Base-by-base conservation (phyloP, 2,888 invertebrate species). In the Fragum sueziense region DNA sequence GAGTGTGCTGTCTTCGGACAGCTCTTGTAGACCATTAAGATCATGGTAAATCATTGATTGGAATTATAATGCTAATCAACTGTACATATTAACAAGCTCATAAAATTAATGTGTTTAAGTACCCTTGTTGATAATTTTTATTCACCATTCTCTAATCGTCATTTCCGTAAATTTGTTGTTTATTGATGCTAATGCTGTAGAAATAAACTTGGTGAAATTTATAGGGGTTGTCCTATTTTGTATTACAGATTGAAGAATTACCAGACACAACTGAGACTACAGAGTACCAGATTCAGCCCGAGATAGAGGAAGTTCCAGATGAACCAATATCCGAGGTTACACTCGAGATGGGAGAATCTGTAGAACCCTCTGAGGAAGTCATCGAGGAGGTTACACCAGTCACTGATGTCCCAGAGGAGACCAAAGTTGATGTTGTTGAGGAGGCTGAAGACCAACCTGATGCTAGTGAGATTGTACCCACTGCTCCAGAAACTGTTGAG, bases 241-340 rank as follows among this genome's bases (percentile, higher is more conserved):
- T 17, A 31, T 69, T 61, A 37, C 41, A 81, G 79, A 52, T 75
- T 76, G 77, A 69, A 52, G 79, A 78, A 74, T 74, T 78, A 37
- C 75, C 83, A 33, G 70, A 82, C 41, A 61, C 76, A 57, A n/a
- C n/a, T n/a, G 86, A 87, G 31, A 68, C 78, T 2, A 83, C 84
- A 52, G 81, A 86, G 62, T 87, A 81, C 73, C 80, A 86, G 67
- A 83, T 82, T 41, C 82, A 85, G 29, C 75, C 65, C 14, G 52
- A 65, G 7, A 61, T 69, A 29, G 76, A 81, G 68, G 76, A 72
- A 17, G 33, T 31, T 25, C 27, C 25, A 34, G 61, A 74, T 54
- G 74, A 72, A 67, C 9, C 33, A 1, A 33, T 75, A 27, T 29
- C 65, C 41, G 78, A 77, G 37, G 70, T 80, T 37, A 27, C 51